phyloP scores from a whole-genome alignment of 2,888 invertebrate genomes.

The Teleiodes luculella region DNA sequence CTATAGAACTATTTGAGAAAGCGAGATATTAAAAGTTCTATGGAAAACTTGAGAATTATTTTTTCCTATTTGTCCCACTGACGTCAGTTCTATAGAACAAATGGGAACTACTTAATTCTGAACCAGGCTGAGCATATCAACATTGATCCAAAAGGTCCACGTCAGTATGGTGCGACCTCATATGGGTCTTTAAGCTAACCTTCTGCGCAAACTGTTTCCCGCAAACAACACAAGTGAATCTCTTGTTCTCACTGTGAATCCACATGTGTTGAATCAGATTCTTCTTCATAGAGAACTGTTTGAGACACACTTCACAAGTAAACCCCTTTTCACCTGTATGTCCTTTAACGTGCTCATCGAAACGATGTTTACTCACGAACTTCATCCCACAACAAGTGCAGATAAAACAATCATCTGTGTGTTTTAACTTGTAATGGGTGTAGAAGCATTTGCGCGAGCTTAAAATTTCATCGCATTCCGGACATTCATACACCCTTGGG shows the following conservation, averaged over 20 bases:
- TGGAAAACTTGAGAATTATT: too few species aligned
- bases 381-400: slow-evolving; percentile 56
- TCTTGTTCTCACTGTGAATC: slow-evolving; percentile 58
- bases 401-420: slow-evolving; percentile 49
- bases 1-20: too few species aligned
- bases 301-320: slow-evolving; percentile 65
- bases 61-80: too few species aligned
- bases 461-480: slow-evolving; percentile 50
- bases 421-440: slow-evolving; percentile 49
- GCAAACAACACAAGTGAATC: slow-evolving; percentile 54
- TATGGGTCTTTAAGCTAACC: slow-evolving; percentile 56
- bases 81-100: too few species aligned
- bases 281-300: slow-evolving; percentile 69
- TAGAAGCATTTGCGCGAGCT: slow-evolving; percentile 50
- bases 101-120: too few species aligned
- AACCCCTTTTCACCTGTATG: slow-evolving; percentile 41
- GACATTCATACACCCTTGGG: slow-evolving; percentile 46
- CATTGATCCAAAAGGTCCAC: not conserved
- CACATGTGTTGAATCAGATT: slow-evolving; percentile 64
- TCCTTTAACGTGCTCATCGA: slow-evolving; percentile 52
- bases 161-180: slow-evolving; percentile 30
- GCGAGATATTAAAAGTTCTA: too few species aligned
- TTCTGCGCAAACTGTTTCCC: slow-evolving; percentile 62
- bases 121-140: too few species aligned
- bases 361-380: slow-evolving; percentile 41